Percentiles rank a stretch among this genome's conserved stretches.
phyloP scores from a whole-genome alignment of 2,888 invertebrate species.

The Leucophora obtusa region DNA sequence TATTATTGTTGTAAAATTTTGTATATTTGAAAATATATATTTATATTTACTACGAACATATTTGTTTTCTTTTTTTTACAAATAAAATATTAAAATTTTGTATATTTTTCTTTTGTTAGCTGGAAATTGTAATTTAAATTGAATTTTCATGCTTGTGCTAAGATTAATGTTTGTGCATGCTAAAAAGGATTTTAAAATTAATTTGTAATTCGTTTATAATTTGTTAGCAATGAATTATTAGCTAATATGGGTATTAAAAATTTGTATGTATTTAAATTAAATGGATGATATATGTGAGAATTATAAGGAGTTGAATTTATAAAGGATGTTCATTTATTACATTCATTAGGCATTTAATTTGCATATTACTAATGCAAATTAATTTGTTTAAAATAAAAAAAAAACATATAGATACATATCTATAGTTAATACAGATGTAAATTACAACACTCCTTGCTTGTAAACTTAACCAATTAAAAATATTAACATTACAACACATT shows the following conservation, averaged over 20 bases:
- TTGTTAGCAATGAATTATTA: slow-evolving; percentile 66
- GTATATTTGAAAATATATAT: slow-evolving; percentile 13
- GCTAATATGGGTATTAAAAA: slow-evolving; percentile 45
- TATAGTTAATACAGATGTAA: no score
- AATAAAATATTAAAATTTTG: slow-evolving; percentile 5
- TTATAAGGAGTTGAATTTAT: slow-evolving; percentile 45
- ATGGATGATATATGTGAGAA: slow-evolving; percentile 57
- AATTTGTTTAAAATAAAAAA: no score
- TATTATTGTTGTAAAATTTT: slow-evolving; percentile 69
- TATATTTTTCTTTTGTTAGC: slow-evolving; percentile 33
- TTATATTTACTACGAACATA: neutral
- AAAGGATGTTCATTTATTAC: neutral
- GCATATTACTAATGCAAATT: no score
- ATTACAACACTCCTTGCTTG: no score
- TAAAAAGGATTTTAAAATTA: slow-evolving; percentile 70
- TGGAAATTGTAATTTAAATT: slow-evolving; percentile 56
- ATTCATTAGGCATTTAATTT: no score
- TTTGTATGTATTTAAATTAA: slow-evolving; percentile 48
- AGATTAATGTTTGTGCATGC: slow-evolving; percentile 59
- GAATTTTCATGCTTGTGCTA: slow-evolving; percentile 62
- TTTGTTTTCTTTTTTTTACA: no score
- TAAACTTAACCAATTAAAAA: no score
- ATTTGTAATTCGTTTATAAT: slow-evolving; percentile 76
- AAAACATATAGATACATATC: no score
- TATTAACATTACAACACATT: no score